phyloP scores from a whole-genome alignment of 2,797 vertebrate genomes.

The Bryconaethiops microstoma region DNA sequence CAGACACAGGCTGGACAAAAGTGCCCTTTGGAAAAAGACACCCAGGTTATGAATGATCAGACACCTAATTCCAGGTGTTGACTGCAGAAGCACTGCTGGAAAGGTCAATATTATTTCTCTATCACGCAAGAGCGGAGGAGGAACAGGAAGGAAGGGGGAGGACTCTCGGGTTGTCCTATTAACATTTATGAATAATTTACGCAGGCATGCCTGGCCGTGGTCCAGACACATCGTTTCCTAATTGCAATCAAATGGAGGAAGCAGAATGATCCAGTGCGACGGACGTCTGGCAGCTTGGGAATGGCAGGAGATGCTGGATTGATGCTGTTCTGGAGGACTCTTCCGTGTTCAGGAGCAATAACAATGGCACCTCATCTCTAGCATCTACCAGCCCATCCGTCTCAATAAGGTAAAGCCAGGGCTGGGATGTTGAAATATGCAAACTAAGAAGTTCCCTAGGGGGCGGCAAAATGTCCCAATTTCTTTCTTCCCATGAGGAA shows the following conservation, averaged over 20 bases:
- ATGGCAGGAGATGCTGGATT: conserved; percentile 8
- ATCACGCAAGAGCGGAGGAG: conserved; percentile 33
- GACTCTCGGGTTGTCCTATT: conserved; percentile 55
- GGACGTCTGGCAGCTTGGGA: conserved; percentile 38
- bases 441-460: no score
- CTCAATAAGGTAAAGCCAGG: no score
- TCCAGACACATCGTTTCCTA: conserved; percentile 63
- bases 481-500: no score
- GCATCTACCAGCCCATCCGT: not conserved
- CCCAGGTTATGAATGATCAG: conserved; percentile 28
- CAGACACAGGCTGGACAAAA: not conserved
- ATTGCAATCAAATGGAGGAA: conserved; percentile 61
- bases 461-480: no score
- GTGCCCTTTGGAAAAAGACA: conserved; percentile 33
- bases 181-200: conserved; percentile 67
- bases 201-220: conserved; percentile 54
- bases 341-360: conserved; percentile 43
- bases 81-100: conserved; percentile 30
- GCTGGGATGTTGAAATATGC: no score
- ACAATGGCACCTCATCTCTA: conserved; percentile 4
- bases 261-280: conserved; percentile 34
- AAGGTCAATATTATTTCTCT: conserved; percentile 65
- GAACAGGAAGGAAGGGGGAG: conserved; percentile 47
- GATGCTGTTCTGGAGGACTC: conserved; percentile 31
- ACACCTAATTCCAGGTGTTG: conserved; percentile 36